Percentiles rank a stretch among this genome's conserved stretches.
phyloP scores from a whole-genome alignment of 2,113 vertebrate species.

The Malurus elegans region DNA sequence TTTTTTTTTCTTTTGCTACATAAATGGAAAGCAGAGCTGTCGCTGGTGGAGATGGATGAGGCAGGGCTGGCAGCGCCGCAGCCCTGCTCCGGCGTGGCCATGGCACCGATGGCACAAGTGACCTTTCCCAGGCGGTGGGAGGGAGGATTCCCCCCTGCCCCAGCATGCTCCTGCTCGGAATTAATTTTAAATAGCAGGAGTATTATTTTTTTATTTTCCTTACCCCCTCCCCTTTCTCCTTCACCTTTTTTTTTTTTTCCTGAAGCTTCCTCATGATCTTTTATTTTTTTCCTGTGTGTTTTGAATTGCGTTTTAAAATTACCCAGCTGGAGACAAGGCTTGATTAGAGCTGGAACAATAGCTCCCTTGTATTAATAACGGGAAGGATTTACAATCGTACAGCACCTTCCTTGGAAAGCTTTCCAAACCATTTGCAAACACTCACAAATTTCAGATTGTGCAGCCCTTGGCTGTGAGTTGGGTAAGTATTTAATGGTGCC shows the following conservation, averaged over 20 bases:
- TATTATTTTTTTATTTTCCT: background rate
- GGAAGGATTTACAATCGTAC: constrained; percentile 36
- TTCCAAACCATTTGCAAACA: constrained; percentile 50
- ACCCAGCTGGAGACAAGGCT: constrained; percentile 50
- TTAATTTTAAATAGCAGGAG: background rate
- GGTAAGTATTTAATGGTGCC: constrained; percentile 43
- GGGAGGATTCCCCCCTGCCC: background rate
- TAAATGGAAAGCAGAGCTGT: constrained; percentile 15
- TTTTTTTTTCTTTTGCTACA: background rate
- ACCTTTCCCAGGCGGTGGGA: constrained; percentile 38
- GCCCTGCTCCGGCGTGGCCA: background rate
- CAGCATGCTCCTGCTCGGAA: background rate
- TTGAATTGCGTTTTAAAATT: constrained; percentile 26
- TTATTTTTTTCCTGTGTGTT: background rate
- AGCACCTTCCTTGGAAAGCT: constrained; percentile 57
- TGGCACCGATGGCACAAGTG: constrained; percentile 10
- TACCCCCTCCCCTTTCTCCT: background rate
- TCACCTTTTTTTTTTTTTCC: background rate
- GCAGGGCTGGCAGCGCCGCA: background rate
- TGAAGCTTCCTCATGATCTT: background rate
- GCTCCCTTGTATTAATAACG: constrained; percentile 52
- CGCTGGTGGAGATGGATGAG: constrained; percentile 17
- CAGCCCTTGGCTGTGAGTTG: constrained; percentile 36
- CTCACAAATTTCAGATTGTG: constrained; percentile 14
- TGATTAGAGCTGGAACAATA: constrained; percentile 46